A percentile compares a stretch with the other conserved stretches of the same genome.
These are phyloP conservation scores for Synanthedon tipuliformis DNA, from an alignment of 2,888 invertebrate genomes.

Conservation along the genomic window DNA sequence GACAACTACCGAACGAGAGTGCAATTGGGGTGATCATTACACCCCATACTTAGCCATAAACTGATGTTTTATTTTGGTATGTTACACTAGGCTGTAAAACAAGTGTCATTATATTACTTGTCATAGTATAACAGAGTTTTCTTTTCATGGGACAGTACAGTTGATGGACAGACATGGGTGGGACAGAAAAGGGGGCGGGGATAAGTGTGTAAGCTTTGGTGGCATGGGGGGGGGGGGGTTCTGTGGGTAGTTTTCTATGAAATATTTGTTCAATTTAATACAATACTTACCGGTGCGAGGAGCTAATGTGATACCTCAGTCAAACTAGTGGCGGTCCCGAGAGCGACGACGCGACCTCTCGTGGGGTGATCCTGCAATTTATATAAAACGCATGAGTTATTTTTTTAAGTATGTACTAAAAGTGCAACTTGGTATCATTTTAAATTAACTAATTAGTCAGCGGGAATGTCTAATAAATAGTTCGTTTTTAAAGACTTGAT, in stretches of 20 bases:
- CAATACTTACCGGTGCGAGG: constrained; percentile 60
- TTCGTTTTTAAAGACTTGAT: too few species aligned
- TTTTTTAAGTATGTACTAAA: too few species aligned
- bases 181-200: background rate
- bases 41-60: constrained; percentile 62
- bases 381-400: too few species aligned
- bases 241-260: constrained; percentile 3
- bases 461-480: too few species aligned
- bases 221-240: constrained; percentile 4
- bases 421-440: too few species aligned
- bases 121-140: constrained; percentile 24
- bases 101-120: constrained; percentile 65
- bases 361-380: constrained; percentile 39
- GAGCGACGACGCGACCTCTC: constrained; percentile 58
- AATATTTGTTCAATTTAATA: background rate
- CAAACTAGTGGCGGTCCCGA: constrained; percentile 60
- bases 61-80: constrained; percentile 64
- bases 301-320: constrained; percentile 69
- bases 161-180: constrained; percentile 10
- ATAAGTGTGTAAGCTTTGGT: background rate
- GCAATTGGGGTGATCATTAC: constrained; percentile 45
- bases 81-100: constrained; percentile 64
- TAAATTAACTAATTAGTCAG: too few species aligned
- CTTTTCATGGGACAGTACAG: constrained; percentile 8
- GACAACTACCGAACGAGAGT: constrained; percentile 62